Evolutionary conservation across 2,113 vertebrate species (phyloP).

Genomic region (Pyrgilauda ruficollis): DNA sequence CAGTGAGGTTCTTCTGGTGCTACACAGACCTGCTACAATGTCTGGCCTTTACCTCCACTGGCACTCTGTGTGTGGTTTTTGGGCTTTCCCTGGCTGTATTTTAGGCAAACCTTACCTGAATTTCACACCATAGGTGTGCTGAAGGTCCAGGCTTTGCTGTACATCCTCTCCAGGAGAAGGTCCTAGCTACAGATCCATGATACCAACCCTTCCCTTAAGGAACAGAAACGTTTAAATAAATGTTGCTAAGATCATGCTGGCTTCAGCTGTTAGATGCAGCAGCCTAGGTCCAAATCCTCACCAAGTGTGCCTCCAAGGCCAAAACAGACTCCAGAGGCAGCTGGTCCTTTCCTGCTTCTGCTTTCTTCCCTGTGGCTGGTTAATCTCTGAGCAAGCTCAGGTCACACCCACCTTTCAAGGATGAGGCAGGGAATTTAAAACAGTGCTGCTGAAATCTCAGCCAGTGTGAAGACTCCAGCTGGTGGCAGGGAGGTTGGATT

Average conservation of each 20-base stretch:
- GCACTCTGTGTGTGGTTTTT: fast-evolving
- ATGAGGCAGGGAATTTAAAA: not conserved
- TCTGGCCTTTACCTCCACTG: not conserved
- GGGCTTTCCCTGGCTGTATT: not conserved
- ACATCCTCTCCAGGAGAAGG: not conserved
- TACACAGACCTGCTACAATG: fast-evolving
- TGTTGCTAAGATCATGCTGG: not conserved
- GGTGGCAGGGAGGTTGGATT: not conserved
- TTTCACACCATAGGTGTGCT: not conserved
- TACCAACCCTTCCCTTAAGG: not conserved
- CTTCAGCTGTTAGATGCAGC: not conserved
- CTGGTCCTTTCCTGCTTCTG: not conserved
- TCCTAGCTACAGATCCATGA: not conserved
- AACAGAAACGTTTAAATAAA: not conserved
- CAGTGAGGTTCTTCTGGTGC: not conserved
- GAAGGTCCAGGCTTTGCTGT: not conserved
- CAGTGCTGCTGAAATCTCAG: not conserved
- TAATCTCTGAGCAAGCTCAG: not conserved
- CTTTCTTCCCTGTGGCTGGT: not conserved
- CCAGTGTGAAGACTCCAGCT: not conserved
- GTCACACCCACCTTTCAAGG: not conserved
- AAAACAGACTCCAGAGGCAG: not conserved
- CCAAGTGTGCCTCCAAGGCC: not conserved
- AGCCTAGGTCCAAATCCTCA: not conserved
- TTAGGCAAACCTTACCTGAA: not conserved